These are phyloP conservation scores for Aphrocallistes beatrix DNA, from an alignment of 37 sponge, comb jelly and placozoan genomes.

Conservation along the genomic window DNA sequence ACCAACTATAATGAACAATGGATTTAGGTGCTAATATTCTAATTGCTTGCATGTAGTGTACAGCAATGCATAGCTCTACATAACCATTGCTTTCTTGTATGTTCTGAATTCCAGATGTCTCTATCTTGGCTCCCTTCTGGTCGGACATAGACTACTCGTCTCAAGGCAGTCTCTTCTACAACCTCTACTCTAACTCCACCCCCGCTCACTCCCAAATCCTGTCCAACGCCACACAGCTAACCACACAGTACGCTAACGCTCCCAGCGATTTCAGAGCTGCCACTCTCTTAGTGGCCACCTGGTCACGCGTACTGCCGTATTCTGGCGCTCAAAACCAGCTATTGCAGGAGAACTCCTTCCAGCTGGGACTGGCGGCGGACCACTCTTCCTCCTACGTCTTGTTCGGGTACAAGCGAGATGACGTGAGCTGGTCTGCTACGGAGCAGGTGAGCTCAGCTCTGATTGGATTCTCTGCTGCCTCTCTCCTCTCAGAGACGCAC, in stretches of 20 bases:
- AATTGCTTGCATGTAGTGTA: no score
- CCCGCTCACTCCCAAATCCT: neutral
- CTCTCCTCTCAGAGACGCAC: neutral
- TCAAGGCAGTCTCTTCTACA: constrained; percentile 32
- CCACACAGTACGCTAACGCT: neutral
- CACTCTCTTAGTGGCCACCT: constrained; percentile 19
- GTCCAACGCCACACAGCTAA: neutral
- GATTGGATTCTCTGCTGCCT: constrained; percentile 33
- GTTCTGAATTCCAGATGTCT: neutral
- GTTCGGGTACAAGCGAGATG: constrained; percentile 51
- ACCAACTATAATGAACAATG: no score
- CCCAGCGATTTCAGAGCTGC: neutral
- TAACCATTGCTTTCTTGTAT: no score
- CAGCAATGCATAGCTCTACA: no score
- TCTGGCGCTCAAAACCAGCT: neutral
- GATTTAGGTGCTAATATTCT: no score
- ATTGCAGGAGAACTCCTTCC: constrained; percentile 41
- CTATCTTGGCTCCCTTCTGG: constrained; percentile 49
- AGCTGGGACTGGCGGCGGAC: constrained; percentile 51
- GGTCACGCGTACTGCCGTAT: neutral
- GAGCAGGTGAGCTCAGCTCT: neutral
- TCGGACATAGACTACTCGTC: constrained; percentile 36
- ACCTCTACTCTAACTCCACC: constrained; percentile 15
- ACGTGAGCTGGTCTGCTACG: constrained; percentile 39
- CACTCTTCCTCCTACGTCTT: constrained; percentile 30